Percentiles rank a stretch among this genome's conserved stretches.
Conservation (phyloP, 1,140 invertebrate species). For the Yoshiicerus persimilis region DNA sequence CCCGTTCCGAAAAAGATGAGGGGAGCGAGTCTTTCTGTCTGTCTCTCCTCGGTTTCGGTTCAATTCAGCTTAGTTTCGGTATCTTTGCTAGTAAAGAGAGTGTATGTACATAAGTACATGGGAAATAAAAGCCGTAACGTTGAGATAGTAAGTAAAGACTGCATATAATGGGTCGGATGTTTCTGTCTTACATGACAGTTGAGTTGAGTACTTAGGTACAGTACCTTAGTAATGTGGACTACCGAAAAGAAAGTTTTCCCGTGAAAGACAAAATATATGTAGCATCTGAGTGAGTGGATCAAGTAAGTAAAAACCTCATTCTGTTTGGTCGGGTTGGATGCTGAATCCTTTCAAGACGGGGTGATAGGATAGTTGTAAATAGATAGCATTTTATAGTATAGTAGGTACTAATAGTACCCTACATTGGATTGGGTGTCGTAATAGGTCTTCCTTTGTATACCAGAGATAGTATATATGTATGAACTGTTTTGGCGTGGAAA, state of each 20-base stretch:
- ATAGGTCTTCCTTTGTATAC: not conserved
- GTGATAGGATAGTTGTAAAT: not conserved
- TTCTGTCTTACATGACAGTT: not conserved
- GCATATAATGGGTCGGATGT: not conserved
- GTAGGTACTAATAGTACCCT: too few relatives aligned
- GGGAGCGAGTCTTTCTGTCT: not conserved
- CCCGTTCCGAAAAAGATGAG: not conserved
- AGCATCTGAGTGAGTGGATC: not conserved
- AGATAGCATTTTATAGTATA: not conserved
- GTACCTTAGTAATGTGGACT: not conserved
- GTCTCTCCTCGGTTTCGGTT: not conserved
- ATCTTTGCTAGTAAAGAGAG: not conserved
- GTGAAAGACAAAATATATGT: not conserved
- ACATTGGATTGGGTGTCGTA: too few relatives aligned
- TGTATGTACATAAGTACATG: not conserved
- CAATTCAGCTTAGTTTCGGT: not conserved
- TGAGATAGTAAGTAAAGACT: not conserved
- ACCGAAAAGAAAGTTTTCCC: not conserved
- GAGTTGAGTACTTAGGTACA: not conserved
- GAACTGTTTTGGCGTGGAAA: not conserved
- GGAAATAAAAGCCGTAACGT: not conserved
- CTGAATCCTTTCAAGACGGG: not conserved
- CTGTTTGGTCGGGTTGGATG: not conserved
- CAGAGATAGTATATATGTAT: not conserved
- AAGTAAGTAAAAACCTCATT: not conserved